phyloP scores from a whole-genome alignment of 2,113 vertebrate species.

The Gopherus flavomarginatus region DNA sequence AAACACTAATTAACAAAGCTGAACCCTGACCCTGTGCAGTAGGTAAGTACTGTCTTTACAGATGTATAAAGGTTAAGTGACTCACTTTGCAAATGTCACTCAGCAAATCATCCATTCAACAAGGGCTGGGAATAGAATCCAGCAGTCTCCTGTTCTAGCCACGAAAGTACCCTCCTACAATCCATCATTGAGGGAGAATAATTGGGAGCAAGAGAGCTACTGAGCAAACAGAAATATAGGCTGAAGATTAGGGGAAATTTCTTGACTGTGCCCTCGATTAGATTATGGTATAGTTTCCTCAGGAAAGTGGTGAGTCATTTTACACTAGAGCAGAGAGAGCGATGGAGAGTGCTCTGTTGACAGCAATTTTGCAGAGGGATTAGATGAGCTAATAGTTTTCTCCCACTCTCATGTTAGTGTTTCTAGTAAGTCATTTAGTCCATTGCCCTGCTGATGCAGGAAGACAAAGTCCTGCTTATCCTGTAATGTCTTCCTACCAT shows the following conservation, averaged over 20 bases:
- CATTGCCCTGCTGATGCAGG: neutral
- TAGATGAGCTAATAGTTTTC: neutral
- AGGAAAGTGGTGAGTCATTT: neutral
- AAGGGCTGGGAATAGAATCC: neutral
- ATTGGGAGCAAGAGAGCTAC: no score
- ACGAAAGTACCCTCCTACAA: neutral
- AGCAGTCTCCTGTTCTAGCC: neutral
- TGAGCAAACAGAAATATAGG: neutral
- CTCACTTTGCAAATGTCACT: accelerated
- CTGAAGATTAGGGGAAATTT: neutral
- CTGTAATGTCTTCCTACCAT: accelerated
- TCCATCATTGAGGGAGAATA: neutral
- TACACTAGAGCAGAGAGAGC: neutral
- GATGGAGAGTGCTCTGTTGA: neutral
- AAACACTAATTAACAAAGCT: neutral
- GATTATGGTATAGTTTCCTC: neutral
- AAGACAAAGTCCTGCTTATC: neutral
- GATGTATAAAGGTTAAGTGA: neutral
- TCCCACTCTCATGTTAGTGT: neutral
- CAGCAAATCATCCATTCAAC: neutral
- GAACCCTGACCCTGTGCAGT: neutral
- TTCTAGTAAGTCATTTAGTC: accelerated
- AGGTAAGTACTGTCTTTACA: neutral
- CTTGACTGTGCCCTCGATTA: neutral
- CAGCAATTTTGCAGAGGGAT: neutral